phyloP scores from a whole-genome alignment of 2,113 vertebrate genomes.

The Potamarius usumacintae region DNA sequence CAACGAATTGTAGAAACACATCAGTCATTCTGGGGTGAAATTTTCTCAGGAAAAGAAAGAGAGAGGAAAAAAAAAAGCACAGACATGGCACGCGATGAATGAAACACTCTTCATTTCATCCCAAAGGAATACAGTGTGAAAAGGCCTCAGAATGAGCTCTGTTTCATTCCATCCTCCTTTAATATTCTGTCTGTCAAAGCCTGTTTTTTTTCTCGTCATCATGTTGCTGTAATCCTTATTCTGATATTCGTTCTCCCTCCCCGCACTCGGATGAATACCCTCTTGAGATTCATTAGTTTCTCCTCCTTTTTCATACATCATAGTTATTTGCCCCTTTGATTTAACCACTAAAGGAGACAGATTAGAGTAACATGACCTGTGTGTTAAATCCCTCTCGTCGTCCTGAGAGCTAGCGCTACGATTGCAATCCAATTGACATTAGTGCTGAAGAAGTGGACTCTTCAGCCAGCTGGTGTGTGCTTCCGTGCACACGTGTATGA shows the following conservation, averaged over 20 bases:
- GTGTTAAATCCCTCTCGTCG: slow-evolving; percentile 25
- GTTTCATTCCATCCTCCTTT: not conserved
- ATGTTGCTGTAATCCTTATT: not conserved
- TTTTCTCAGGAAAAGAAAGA: not conserved
- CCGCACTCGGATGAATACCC: not conserved
- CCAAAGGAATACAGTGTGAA: not conserved
- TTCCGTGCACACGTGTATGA: slow-evolving; percentile 2
- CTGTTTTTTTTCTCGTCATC: not conserved
- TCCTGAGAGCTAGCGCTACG: slow-evolving; percentile 26
- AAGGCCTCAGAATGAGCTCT: not conserved
- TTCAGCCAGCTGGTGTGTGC: slow-evolving; percentile 24
- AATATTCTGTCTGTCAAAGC: not conserved
- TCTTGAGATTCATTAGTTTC: slow-evolving; percentile 34
- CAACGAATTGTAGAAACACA: not conserved
- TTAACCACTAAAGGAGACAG: slow-evolving; percentile 21
- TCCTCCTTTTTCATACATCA: not conserved
- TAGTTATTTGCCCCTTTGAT: slow-evolving; percentile 16
- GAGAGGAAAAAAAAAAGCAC: not conserved
- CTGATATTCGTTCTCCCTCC: not conserved
- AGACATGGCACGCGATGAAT: not conserved
- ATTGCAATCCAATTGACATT: slow-evolving; percentile 50
- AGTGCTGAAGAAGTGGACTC: slow-evolving; percentile 39
- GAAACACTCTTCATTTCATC: not conserved
- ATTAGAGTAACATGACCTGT: slow-evolving; percentile 35
- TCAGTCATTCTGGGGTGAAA: not conserved